Evolutionary conservation across 2,888 invertebrate species (phyloP), one percentile per base, ranked within the genome.

Genomic region (Drosophila prostipennis): DNA sequence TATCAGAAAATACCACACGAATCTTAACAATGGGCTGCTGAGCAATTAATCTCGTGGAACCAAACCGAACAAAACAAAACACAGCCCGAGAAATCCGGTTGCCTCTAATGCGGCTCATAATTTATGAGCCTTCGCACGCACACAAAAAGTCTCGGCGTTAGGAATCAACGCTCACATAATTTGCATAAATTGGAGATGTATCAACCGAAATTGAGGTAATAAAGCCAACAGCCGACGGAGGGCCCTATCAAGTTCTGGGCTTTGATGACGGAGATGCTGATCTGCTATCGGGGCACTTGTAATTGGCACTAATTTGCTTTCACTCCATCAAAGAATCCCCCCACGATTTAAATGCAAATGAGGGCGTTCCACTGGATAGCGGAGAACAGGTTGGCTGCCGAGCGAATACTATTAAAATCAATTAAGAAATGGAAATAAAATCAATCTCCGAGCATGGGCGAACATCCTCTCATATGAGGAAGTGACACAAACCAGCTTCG

Each of bases 161-260:
- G 79, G 77, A 89, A 87, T 74, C 82, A 76, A 72, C 72, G 53
- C 63, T 52, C 51, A 68, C 57, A 70, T 74, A 69, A 87, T 85
- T 85, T 85, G 74, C 89, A 87, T 85, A 87, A 77, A 76, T 87
- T 58, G 71, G 64, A 70, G 65, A 86, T 86, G 78, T 74, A 86
- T 88, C 78, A 86, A 65, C 40, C 60, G 59, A 68, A 80, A 70
- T 58, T 36, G 45, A 56, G 46, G 39, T 43, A 60, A 63, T 64
- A 60, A 60, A 54, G 40, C 46, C 65, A 48, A 48, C 57, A 57
- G 3, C 49, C 45, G 52, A 14, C 42, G 49, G 10, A 32, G 39
- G 43, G 51, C 36, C 74, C 37, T 54, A 51, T 29, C 48, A 43
- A 53, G 60, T 54, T 36, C 13, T 19, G 54, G 43, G 54, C 64